Evolutionary conservation across 2,888 invertebrate species (phyloP), one percentile per base, ranked within the genome.

Genomic region (Acrocera orbiculus): DNA sequence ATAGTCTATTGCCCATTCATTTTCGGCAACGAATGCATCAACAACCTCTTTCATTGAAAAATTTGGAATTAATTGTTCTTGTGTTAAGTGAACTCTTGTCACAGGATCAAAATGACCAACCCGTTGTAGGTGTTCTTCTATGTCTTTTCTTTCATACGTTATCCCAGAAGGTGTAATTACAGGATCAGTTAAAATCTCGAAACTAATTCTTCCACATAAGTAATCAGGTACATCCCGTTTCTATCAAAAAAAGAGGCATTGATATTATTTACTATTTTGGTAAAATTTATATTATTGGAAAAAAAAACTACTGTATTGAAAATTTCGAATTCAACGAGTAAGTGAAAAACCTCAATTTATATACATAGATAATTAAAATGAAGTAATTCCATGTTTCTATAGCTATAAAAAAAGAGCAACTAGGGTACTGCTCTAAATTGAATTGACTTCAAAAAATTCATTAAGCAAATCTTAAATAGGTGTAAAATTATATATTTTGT

Each of bases 21-120:
- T 98, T 42, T 95, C 92, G 45, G 83, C 75, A 25, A 96, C 62
- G 62, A 93, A 98, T 10, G 80, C 73, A 57, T 98, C 96, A 2
- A 95, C 85, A 0, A 98, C 96, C 64, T 98, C 98, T 61, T 98
- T 98, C 92, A 98, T 93, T 2, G 95, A 89, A 56, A 95, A 79
- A 66, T 98, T 99, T 3, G 96, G 96, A 50, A 96, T 93, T 32
- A 98, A 69, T 56, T 95, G 90, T 57, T 95, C 93, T 43, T 90
- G 82, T 0, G 90, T 93, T 32, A 98, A 63, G 57, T 89, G 85
- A 42, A 90, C 89, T 40, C 98, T 69, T 10, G 98, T 98, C 5
- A 99, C 92, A 1, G 98, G 98, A 64, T 99, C 98, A 61, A 99
- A 98, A 59, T 98, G 98, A 3, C 98, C 95, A 16, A 96, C 93